A percentile compares a stretch with the other conserved stretches of the same genome.
phyloP scores from a whole-genome alignment of 2,113 vertebrate species.

The Perccottus glenii region DNA sequence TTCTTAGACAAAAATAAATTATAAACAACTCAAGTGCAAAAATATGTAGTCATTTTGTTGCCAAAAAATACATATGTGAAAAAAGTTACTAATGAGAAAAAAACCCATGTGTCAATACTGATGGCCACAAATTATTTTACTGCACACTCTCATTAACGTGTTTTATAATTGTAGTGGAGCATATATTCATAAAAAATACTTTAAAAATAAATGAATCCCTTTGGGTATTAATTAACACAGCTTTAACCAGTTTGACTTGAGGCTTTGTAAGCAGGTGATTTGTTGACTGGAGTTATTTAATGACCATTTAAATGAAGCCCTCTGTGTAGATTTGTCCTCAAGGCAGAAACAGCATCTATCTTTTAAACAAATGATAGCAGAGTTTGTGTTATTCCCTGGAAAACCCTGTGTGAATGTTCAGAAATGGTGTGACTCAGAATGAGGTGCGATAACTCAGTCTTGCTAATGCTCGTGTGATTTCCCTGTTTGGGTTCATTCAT shows the following conservation, averaged over 20 bases:
- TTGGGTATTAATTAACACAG: background rate
- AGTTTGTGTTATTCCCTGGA: constrained; percentile 8
- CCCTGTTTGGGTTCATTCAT: constrained; percentile 1
- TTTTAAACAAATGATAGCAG: constrained; percentile 14
- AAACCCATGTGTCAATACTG: background rate
- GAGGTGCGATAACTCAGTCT: background rate
- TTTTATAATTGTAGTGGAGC: no score
- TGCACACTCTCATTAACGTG: background rate
- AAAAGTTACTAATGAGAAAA: background rate
- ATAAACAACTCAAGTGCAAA: background rate
- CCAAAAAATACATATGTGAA: background rate
- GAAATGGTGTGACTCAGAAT: background rate
- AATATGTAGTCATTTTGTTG: background rate
- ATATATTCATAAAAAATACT: no score
- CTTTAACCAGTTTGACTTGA: no score
- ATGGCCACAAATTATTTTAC: background rate
- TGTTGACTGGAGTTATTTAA: constrained; percentile 26
- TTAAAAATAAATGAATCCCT: background rate
- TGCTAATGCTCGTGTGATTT: constrained; percentile 19
- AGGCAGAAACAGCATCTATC: constrained; percentile 6
- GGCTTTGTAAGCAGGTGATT: constrained; percentile 21
- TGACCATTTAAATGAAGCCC: constrained; percentile 10
- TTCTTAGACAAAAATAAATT: constrained; percentile 8
- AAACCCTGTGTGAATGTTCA: constrained; percentile 3
- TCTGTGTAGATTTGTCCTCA: background rate